Percentiles rank a stretch among this genome's conserved stretches.
Conservation (phyloP, 2,888 invertebrate genomes). For the Pheosia tremula region DNA sequence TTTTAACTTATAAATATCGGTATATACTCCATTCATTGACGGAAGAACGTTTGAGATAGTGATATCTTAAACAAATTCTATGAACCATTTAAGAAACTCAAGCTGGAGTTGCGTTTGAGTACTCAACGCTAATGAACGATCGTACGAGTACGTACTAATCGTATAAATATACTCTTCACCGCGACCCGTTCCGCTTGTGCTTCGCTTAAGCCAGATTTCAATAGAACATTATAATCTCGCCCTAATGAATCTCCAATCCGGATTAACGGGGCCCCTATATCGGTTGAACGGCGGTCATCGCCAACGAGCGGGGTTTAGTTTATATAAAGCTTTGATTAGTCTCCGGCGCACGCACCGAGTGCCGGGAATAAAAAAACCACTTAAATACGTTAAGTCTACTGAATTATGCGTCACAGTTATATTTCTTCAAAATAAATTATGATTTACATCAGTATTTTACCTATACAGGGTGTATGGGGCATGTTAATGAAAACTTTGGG, state of each 20-base stretch:
- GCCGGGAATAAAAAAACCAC: neutral
- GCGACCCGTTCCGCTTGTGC: constrained; percentile 55
- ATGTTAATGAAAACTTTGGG: no score
- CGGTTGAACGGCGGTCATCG: constrained; percentile 66
- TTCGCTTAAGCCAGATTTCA: constrained; percentile 81
- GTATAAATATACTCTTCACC: constrained; percentile 20
- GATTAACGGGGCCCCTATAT: constrained; percentile 77
- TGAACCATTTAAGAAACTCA: no score
- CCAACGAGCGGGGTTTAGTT: constrained; percentile 71
- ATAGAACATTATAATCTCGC: constrained; percentile 81
- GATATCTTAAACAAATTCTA: no score
- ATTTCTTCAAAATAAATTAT: neutral
- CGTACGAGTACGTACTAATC: neutral
- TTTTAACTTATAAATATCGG: no score
- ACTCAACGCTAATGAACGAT: neutral
- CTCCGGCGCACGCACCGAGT: constrained; percentile 45
- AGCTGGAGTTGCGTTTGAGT: no score
- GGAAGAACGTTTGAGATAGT: no score
- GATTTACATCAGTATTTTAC: no score
- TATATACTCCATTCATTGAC: no score
- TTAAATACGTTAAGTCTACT: neutral
- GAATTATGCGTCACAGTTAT: no score
- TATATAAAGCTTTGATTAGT: constrained; percentile 79
- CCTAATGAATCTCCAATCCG: constrained; percentile 85
- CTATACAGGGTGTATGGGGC: no score